These are phyloP conservation scores for Buphagus erythrorhynchus DNA, from an alignment of 2,797 vertebrate species.

Conservation along the genomic window DNA sequence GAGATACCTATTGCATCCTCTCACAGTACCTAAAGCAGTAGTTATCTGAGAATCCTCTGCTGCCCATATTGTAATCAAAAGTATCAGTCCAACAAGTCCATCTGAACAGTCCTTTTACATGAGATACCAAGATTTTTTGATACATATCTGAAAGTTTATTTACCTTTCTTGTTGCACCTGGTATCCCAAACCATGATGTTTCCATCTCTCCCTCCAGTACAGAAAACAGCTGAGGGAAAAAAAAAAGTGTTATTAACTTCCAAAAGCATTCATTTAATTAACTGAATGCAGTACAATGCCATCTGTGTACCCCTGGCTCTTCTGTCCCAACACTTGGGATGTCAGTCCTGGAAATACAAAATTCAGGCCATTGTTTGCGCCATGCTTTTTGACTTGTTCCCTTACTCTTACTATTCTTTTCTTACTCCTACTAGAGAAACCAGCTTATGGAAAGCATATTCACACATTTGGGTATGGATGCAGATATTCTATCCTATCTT, in stretches of 20 bases:
- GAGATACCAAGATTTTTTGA: not conserved
- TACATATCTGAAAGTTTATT: not conserved
- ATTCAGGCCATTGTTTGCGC: not conserved
- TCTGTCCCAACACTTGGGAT: not conserved
- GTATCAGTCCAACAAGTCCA: not conserved
- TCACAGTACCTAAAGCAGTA: not conserved
- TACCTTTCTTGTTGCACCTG: constrained; percentile 97
- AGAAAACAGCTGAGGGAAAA: constrained; percentile 90
- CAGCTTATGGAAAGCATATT: not conserved
- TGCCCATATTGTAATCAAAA: not conserved
- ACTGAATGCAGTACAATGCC: not conserved
- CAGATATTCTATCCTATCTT: not conserved
- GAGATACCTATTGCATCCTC: not conserved
- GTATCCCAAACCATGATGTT: constrained; percentile 99
- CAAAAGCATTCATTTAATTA: not conserved
- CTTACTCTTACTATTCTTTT: not conserved
- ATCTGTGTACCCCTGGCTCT: not conserved
- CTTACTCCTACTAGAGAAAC: not conserved
- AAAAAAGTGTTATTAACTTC: not conserved
- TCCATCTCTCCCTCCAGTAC: constrained; percentile 95
- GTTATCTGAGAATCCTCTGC: not conserved
- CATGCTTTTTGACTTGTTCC: not conserved
- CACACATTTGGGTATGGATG: not conserved
- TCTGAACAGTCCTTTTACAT: not conserved
- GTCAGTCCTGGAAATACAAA: not conserved